Evolutionary conservation across 2,888 invertebrate species (phyloP), one percentile per base, ranked within the genome.

Genomic region (Erebia palarica): DNA sequence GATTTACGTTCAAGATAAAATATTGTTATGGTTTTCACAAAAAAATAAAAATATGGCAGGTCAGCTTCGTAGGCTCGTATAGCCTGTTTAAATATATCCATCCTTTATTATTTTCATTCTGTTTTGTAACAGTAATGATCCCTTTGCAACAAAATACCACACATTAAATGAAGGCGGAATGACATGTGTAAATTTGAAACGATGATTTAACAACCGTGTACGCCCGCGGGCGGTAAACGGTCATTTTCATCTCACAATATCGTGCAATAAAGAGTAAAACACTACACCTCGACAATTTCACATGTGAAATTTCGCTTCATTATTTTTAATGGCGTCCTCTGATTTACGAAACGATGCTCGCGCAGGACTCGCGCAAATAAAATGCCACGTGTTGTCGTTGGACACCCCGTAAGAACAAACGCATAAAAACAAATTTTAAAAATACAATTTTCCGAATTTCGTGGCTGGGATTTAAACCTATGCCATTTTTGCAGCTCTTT

Each of bases 241-340:
- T 75, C 76, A 75, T 79, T 78, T 77, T 75, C 77, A 75, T 75
- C 77, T 74, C 76, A 61, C 75, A 77, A 77, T 77, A 78, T 72
- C 74, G 75, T 71, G 77, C 75, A 78, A 75, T 78, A 78, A 79
- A 73, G 75, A 71, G 74, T 74, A 75, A 73, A 75, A 78, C 73
- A 77, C 75, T 76, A 76, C 70, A 73, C 72, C 69, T 65, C 71
- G 69, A 73, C 78, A 75, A 75, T 76, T 75, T 73, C 75, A 76
- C 77, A 78, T 77, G 80, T 80, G 73, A 77, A 78, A 79, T 78
- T 79, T 82, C 79, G 77, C 80, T 77, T 83, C 85, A 84, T 87
- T 86, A 86, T 85, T 87, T 88, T 87, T 86, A 86, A 87, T 83
- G 81, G 83, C 80, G 76, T 78, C 78, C 80, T 72, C 82, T 80